Base-by-base conservation (phyloP, 2,113 vertebrate species). In the Anarrhichthys ocellatus region DNA sequence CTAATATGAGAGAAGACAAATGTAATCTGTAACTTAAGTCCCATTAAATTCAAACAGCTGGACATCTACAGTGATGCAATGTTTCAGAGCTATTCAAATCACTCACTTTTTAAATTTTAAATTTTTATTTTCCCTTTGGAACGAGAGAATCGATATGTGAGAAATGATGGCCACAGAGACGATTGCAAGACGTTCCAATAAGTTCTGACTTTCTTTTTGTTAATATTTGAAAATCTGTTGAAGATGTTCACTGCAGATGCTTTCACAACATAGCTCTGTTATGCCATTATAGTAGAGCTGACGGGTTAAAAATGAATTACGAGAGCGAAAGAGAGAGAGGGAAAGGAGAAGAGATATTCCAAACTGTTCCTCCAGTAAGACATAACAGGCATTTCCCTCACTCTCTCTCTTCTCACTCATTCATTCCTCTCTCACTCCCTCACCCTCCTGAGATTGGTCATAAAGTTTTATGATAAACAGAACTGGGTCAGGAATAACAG, bases 401-500 rank as follows among this genome's bases (percentile, higher is more conserved):
- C 84, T 76, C 72, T 52, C 78, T 75, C 78, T 72, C 32, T 80
- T 18, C 73, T 82, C 83, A 80, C 76, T 84, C 84, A 80, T 82
- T 90, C 80, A 71, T 83, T 85, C 79, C 82, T 84, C 67, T 70
- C 86, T 76, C 70, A 1, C 80, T 83, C 80, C 61, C 56, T 77
- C 65, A 29, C 76, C 84, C 78, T 84, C 82, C 78, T 76, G 78
- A 89, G 90, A 89, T 84, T 91, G 81, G 58, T 73, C 90, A 90
- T 93, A 90, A 93, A 92, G 74, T 93, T 94, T 92, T 92, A 93
- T 86, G 90, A 85, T 92, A 87, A 93, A 91, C 90, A 92, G 88
- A 91, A 91, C 86, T 88, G 86, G 92, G 90, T 93, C 89, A 89
- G 85, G 80, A 91, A 91, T 87, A 81, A 90, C 87, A 82, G 63